phyloP scores from a whole-genome alignment of 2,113 vertebrate genomes.

The Lophotis ruficrista region DNA sequence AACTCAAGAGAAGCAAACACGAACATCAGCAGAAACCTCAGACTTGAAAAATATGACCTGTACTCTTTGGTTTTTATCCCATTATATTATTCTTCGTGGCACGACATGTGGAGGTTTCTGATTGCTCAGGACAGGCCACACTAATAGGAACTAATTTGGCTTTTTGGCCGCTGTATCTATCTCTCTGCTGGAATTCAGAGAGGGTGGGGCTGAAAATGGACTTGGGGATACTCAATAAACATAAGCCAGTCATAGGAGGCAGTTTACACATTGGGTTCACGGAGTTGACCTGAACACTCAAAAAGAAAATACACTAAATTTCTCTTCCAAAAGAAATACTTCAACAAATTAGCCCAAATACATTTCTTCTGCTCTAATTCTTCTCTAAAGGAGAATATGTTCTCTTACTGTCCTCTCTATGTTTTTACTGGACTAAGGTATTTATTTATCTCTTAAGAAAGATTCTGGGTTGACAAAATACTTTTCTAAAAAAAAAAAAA shows the following conservation, averaged over 20 bases:
- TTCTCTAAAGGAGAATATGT: too few species aligned
- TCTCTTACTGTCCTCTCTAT: too few species aligned
- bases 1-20: background rate
- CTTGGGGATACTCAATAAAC: background rate
- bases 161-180: background rate
- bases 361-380: too few species aligned
- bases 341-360: too few species aligned
- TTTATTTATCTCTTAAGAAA: too few species aligned
- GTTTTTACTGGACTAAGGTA: too few species aligned
- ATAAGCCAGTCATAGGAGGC: background rate
- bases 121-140: background rate
- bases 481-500: background rate
- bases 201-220: background rate
- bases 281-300: too few species aligned
- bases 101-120: background rate
- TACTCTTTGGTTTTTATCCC: background rate
- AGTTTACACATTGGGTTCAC: too few species aligned
- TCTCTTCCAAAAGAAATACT: too few species aligned
- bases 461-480: too few species aligned
- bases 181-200: background rate
- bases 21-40: background rate
- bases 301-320: too few species aligned
- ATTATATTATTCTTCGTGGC: background rate
- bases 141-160: background rate
- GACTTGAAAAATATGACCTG: background rate